Evolutionary conservation across 2,888 invertebrate species (phyloP).

Genomic region (Cylloceria caligata): DNA sequence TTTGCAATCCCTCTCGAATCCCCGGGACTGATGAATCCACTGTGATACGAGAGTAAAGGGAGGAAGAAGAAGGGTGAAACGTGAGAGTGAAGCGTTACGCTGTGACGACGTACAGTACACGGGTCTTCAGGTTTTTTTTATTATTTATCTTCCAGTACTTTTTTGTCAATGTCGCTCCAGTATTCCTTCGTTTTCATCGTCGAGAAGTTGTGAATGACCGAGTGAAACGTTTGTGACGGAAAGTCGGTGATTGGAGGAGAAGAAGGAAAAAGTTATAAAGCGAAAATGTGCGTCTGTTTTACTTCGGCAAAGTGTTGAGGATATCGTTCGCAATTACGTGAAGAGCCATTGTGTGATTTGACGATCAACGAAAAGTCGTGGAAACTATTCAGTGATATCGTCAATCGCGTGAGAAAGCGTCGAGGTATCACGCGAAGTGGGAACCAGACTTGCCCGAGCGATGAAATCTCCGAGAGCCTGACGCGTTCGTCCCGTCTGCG

Average conservation of each 20-base stretch:
- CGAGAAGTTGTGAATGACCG: constrained; percentile 16
- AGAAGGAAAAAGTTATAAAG: neutral
- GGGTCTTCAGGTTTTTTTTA: neutral
- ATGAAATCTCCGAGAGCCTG: constrained; percentile 66
- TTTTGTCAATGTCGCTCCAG: neutral
- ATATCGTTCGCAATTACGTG: constrained; percentile 21
- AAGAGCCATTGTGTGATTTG: constrained; percentile 15
- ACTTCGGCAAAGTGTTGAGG: constrained; percentile 34
- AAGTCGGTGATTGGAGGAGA: neutral
- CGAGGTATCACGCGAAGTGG: constrained; percentile 7
- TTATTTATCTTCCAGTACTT: neutral
- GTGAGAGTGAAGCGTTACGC: neutral
- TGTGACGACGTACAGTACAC: neutral
- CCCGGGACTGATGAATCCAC: neutral
- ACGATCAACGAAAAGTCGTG: constrained; percentile 8
- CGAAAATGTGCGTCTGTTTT: constrained; percentile 26
- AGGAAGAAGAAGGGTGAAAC: neutral
- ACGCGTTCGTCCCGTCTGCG: constrained; percentile 48
- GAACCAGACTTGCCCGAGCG: constrained; percentile 52
- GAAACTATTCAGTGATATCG: constrained; percentile 19
- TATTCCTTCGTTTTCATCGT: neutral
- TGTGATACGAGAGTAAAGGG: constrained; percentile 1
- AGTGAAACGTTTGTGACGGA: constrained; percentile 32
- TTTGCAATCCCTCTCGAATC: neutral
- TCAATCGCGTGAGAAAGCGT: constrained; percentile 18